phyloP scores from a whole-genome alignment of 2,113 vertebrate species.

The Antechinus stuartii region DNA sequence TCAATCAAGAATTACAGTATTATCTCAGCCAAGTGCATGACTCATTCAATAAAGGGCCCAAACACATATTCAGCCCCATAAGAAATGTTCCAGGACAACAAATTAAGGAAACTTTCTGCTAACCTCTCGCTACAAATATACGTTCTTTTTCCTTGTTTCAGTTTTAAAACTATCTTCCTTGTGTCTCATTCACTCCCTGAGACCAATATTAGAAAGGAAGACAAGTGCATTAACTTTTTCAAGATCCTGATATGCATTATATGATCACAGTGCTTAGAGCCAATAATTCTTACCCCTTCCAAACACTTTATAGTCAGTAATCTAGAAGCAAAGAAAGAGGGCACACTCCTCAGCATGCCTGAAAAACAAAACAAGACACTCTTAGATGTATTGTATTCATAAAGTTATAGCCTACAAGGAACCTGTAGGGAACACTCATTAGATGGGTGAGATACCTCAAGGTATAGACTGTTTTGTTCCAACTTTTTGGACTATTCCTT shows the following conservation, averaged over 20 bases:
- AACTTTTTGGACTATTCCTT: background rate
- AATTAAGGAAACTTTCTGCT: background rate
- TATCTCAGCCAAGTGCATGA: background rate
- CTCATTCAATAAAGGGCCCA: background rate
- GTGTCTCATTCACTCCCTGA: background rate
- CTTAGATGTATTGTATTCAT: background rate
- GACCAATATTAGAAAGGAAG: background rate
- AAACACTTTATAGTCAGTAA: background rate
- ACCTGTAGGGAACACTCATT: background rate
- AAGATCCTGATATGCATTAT: background rate
- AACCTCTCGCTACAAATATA: too few species aligned
- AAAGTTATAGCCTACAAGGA: background rate
- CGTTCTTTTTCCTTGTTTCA: too few species aligned
- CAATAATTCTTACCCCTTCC: background rate
- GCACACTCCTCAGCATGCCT: background rate
- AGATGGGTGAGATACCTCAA: background rate
- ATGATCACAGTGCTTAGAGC: background rate
- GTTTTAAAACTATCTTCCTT: background rate
- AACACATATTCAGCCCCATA: background rate
- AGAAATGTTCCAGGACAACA: background rate
- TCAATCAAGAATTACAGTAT: background rate
- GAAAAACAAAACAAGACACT: background rate
- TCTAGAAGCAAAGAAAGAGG: background rate
- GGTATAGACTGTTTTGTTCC: too few species aligned
- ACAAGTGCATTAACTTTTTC: background rate